Evolutionary conservation across 2,113 vertebrate genomes (phyloP).

Genomic region (Bos taurus): ARS-UCD2.0 NC_037329.1:44348501-44349000

Average conservation of each 20-base stretch:
- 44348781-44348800: constrained; percentile 41
- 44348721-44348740: not conserved
- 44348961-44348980: constrained; percentile 42
- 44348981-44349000: not conserved
- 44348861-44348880: not conserved
- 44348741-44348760: not conserved
- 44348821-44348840: constrained; percentile 1
- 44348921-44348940: constrained; percentile 33
- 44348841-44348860: not conserved
- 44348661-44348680: not conserved
- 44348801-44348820: constrained; percentile 37
- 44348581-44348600: not conserved
- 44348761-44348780: constrained; percentile 9
- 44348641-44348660: not conserved
- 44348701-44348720: not conserved
- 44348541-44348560: not conserved
- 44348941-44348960: not conserved
- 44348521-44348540: not conserved
- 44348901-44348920: not conserved
- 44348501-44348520: not conserved
- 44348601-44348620: not conserved
- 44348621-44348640: not conserved
- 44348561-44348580: not conserved
- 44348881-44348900: constrained; percentile 4
- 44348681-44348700: not conserved